Evolutionary conservation across 2,888 invertebrate species (phyloP).

Genomic region (Drosophila paucipuncta): DNA sequence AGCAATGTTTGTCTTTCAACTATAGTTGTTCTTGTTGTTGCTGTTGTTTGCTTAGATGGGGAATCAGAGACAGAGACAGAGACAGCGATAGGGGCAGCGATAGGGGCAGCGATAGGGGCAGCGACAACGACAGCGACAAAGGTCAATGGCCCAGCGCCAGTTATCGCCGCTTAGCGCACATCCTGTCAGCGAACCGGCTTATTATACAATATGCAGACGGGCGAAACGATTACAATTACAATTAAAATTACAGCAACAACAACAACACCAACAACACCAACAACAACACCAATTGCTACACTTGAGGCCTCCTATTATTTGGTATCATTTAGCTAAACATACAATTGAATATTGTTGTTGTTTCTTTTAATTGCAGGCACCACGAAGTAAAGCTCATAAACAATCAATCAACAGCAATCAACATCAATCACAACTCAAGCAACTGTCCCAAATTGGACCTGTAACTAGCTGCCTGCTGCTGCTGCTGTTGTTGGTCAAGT

Average conservation of each 20-base stretch:
- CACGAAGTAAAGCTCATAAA: slow-evolving; percentile 41
- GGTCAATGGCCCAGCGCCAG: slow-evolving; percentile 46
- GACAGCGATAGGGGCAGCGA: background rate
- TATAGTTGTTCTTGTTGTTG: slow-evolving; percentile 17
- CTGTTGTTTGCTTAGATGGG: slow-evolving; percentile 23
- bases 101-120: slow-evolving; percentile 32
- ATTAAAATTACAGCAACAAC: slow-evolving; percentile 4
- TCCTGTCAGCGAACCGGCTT: slow-evolving; percentile 66
- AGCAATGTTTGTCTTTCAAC: slow-evolving; percentile 30
- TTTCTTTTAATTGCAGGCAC: slow-evolving; percentile 59
- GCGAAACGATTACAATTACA: slow-evolving; percentile 7
- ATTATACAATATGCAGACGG: slow-evolving; percentile 63
- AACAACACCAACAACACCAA: slow-evolving; percentile 6
- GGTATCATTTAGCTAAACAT: slow-evolving; percentile 14
- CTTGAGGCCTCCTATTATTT: slow-evolving; percentile 3
- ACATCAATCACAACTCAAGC: slow-evolving; percentile 63
- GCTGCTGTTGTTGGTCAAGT: slow-evolving; percentile 37
- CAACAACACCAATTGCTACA: slow-evolving; percentile 13
- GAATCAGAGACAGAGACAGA: slow-evolving; percentile 38
- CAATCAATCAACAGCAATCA: slow-evolving; percentile 57
- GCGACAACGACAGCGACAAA: slow-evolving; percentile 14
- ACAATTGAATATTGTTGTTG: slow-evolving; percentile 40
- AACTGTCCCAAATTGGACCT: slow-evolving; percentile 67
- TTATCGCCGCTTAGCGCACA: slow-evolving; percentile 51
- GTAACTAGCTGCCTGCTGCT: slow-evolving; percentile 17